phyloP scores from a whole-genome alignment of 2,113 vertebrate genomes.

The human region DNA sequence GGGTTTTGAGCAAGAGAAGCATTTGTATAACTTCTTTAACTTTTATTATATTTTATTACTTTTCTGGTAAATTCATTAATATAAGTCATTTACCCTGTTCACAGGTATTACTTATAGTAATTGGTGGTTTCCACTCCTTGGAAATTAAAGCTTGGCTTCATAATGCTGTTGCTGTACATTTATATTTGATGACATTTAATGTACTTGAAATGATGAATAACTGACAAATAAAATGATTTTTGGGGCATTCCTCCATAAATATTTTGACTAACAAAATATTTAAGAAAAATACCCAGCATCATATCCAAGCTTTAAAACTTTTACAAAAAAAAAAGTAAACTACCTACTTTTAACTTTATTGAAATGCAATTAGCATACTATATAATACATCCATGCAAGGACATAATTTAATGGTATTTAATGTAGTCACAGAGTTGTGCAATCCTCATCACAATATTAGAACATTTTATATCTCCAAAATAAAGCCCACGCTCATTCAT shows the following conservation, averaged over 20 bases:
- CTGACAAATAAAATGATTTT: not conserved
- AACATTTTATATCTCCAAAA: not conserved
- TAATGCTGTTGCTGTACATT: not conserved
- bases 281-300: not conserved
- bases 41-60: not conserved
- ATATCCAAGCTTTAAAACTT: not conserved
- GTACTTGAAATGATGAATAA: not conserved
- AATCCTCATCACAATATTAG: not conserved
- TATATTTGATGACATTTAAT: not conserved
- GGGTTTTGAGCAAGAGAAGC: not conserved
- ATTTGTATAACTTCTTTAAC: not conserved
- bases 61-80: not conserved
- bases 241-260: not conserved
- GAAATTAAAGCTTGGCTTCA: not conserved
- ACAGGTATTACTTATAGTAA: not conserved
- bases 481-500: not conserved
- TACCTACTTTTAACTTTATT: not conserved
- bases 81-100: not conserved
- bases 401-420: not conserved
- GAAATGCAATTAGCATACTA: not conserved
- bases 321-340: not conserved
- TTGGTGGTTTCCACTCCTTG: not conserved
- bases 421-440: not conserved
- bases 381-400: not conserved
- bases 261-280: not conserved